phyloP scores from a whole-genome alignment of 2,888 invertebrate species.

The Cheilosia urbana region DNA sequence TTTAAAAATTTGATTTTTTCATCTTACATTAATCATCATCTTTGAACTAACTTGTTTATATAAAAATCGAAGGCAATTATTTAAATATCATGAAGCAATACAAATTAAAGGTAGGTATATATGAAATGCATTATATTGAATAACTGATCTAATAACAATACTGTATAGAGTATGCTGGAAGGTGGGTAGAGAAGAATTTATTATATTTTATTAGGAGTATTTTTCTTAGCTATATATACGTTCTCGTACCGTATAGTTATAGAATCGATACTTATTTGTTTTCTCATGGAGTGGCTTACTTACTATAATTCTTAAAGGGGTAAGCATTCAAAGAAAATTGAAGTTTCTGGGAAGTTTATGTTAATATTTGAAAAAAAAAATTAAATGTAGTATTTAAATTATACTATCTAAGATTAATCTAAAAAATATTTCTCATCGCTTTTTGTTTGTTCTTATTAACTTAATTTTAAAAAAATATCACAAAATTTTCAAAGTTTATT shows the following conservation, averaged over 20 bases:
- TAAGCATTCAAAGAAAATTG: conserved; percentile 6
- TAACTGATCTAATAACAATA: conserved; percentile 19
- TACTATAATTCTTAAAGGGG: too few relatives aligned
- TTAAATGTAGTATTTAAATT: conserved; percentile 12
- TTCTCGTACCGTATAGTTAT: not conserved
- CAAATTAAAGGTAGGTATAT: conserved; percentile 19
- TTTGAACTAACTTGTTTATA: conserved; percentile 53
- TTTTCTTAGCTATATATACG: not conserved
- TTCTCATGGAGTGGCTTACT: not conserved
- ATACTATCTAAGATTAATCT: conserved; percentile 27
- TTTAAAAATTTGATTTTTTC: conserved; percentile 51
- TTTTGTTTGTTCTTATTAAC: conserved; percentile 17
- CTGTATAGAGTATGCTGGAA: conserved; percentile 12
- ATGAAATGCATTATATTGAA: conserved; percentile 36
- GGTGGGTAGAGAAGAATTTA: conserved; percentile 54
- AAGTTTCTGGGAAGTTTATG: conserved; percentile 28
- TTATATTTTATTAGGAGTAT: not conserved
- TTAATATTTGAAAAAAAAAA: not conserved
- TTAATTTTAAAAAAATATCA: conserved; percentile 69
- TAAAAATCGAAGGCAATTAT: conserved; percentile 68
- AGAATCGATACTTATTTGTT: not conserved
- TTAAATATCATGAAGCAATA: conserved; percentile 58
- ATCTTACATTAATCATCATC: conserved; percentile 53
- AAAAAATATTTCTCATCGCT: conserved; percentile 3
- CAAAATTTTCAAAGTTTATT: conserved; percentile 59